Evolutionary conservation across 2,113 vertebrate genomes (phyloP).

Genomic region (Leucopsar rothschildi): DNA sequence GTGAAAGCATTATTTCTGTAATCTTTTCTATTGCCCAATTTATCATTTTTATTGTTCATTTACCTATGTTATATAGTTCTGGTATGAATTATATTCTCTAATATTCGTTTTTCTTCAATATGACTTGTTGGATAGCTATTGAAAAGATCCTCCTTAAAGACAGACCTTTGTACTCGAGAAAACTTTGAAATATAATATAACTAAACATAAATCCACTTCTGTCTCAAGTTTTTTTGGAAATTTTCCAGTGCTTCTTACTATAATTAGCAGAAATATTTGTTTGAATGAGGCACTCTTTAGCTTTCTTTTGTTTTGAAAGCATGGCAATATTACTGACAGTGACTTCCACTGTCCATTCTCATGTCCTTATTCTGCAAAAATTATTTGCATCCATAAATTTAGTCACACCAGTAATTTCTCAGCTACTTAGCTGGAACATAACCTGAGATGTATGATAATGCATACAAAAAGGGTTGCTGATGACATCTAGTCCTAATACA

Average conservation of each 20-base stretch:
- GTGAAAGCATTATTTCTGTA: conserved; percentile 77
- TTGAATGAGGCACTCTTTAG: not conserved
- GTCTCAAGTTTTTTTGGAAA: not conserved
- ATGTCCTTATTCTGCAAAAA: not conserved
- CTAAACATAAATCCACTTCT: not conserved
- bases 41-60: conserved; percentile 81
- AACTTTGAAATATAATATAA: not conserved
- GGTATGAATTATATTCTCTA: conserved; percentile 67
- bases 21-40: conserved; percentile 75
- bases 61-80: conserved; percentile 73
- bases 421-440: not conserved
- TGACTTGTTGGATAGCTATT: conserved; percentile 29
- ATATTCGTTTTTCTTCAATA: conserved; percentile 32
- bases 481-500: not conserved
- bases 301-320: not conserved
- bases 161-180: not conserved
- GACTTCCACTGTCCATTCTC: not conserved
- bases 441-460: not conserved
- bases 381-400: not conserved
- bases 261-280: conserved; percentile 10
- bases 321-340: not conserved
- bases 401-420: not conserved
- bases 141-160: conserved; percentile 31
- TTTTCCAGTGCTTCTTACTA: not conserved
- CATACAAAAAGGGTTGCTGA: not conserved